A percentile compares a stretch with the other conserved stretches of the same genome.
phyloP scores from a whole-genome alignment of 2,113 vertebrate genomes.

The Pipra filicauda region DNA sequence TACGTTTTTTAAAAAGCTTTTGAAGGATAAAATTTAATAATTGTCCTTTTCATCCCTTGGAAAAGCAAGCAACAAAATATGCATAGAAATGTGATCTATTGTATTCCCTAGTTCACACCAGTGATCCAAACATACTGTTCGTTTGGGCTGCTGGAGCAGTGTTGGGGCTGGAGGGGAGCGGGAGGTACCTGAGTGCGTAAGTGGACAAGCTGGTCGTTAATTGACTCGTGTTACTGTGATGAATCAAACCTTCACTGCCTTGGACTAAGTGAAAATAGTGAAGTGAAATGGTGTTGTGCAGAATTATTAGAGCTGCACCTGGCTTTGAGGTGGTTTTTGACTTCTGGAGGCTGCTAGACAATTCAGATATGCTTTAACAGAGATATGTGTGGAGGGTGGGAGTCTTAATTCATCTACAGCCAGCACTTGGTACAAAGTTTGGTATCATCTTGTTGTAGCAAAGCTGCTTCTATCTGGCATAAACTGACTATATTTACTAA shows the following conservation, averaged over 20 bases:
- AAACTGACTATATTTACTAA: not conserved
- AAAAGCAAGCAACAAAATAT: not conserved
- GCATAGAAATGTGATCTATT: not conserved
- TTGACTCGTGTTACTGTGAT: not conserved
- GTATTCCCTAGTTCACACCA: not conserved
- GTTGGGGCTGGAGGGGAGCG: not conserved
- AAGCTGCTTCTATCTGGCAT: not conserved
- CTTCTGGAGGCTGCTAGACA: not conserved
- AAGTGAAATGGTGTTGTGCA: slow-evolving; percentile 23
- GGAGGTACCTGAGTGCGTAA: slow-evolving; percentile 37
- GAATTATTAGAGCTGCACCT: slow-evolving; percentile 4
- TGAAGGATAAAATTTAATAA: slow-evolving; percentile 58
- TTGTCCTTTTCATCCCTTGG: not conserved
- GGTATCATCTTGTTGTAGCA: not conserved
- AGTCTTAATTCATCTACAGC: slow-evolving; percentile 24
- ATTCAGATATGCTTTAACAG: slow-evolving; percentile 23
- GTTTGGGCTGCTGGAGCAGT: not conserved
- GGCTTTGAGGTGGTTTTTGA: slow-evolving; percentile 28
- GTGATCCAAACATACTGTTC: not conserved
- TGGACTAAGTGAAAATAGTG: not conserved
- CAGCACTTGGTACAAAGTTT: slow-evolving; percentile 10
- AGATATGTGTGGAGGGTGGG: not conserved
- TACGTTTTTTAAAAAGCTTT: not conserved
- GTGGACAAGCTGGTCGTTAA: not conserved
- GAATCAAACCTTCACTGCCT: not conserved